Conservation (phyloP, 2,797 vertebrate genomes). For the Diglossa cyanea region DNA sequence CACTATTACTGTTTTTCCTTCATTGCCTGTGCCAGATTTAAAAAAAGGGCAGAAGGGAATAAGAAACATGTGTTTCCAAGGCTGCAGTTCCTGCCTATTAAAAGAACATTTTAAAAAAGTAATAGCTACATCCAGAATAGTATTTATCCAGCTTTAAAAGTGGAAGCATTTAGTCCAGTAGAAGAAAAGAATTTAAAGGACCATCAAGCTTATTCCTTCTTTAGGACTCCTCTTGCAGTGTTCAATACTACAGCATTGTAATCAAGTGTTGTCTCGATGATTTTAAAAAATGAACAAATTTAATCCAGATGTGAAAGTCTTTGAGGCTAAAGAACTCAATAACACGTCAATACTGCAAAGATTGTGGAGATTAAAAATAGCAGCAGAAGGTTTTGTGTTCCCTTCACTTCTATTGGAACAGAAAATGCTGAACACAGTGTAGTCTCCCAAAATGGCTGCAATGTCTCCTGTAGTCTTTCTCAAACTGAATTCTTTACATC, state of each 20-base stretch:
- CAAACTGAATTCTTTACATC: background rate
- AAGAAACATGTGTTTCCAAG: slow-evolving; percentile 18
- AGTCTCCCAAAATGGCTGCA: background rate
- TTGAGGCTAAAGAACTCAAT: background rate
- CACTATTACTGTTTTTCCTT: slow-evolving; percentile 22
- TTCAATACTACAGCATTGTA: background rate
- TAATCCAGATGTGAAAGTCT: background rate
- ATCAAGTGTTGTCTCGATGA: background rate
- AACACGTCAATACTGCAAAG: background rate
- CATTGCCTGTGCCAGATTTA: background rate
- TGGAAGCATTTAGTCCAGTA: background rate
- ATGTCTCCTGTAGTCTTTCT: background rate
- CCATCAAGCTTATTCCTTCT: background rate
- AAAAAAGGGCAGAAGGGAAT: slow-evolving; percentile 20
- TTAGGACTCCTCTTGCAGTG: background rate
- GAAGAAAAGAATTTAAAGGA: background rate
- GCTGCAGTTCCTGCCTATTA: slow-evolving; percentile 11
- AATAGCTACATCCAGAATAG: background rate
- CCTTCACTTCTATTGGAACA: background rate
- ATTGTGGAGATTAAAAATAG: background rate
- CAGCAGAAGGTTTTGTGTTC: background rate
- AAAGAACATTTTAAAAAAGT: background rate
- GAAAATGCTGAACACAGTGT: background rate
- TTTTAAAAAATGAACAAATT: background rate
- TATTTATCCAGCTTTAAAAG: background rate